Base-by-base conservation (phyloP, 2,888 invertebrate species). In the Agrochola lychnidis region DNA sequence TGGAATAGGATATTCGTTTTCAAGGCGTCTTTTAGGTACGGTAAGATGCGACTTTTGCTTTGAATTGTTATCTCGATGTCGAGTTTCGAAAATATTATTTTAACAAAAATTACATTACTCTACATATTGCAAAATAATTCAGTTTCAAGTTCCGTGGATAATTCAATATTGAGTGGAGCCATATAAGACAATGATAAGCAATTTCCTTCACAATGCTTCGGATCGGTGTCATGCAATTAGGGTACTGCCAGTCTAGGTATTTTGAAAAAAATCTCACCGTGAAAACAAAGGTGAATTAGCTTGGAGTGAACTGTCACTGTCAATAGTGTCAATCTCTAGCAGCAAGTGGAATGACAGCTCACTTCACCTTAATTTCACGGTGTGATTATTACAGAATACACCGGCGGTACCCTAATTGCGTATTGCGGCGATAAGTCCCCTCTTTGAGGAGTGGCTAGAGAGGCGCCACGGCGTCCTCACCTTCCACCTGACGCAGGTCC, bases 1-100 rank as follows among this genome's bases (percentile, higher is more conserved):
- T 78, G 30, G 61, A 79, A 73, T 70, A 67, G 72, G 70, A 77
- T 83, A 78, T 84, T 81, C 69, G 72, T 81, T 84, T 70, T 53
- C 66, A 61, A 64, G 57, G 42, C 51, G 59, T 51, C 78, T 64
- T 70, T 53, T 64, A 59, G 25, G 30, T 70, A 57, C 66, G 25
- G 61, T 56, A 14, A 66, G 64, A 70, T 82, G 61, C 22, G 71
- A 48, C 42, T 70, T 70, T 56, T 40, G 30, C 42, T 69, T 57
- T 69, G 81, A 81, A 61, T 22, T 42, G 25, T 57, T 81, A 81
- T 36, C 76, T 76, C 5, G 14, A 25, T 56, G 30, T 76, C 22
- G 42, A 68, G 10, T 45, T 73, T 25, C 1, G 6, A 42, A 36
- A 6, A 7, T 62, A n/a, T 36, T 61, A 14, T 19, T n/a, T 61